phyloP scores from a whole-genome alignment of 2,113 vertebrate genomes.

The Terrapene triunguis region DNA sequence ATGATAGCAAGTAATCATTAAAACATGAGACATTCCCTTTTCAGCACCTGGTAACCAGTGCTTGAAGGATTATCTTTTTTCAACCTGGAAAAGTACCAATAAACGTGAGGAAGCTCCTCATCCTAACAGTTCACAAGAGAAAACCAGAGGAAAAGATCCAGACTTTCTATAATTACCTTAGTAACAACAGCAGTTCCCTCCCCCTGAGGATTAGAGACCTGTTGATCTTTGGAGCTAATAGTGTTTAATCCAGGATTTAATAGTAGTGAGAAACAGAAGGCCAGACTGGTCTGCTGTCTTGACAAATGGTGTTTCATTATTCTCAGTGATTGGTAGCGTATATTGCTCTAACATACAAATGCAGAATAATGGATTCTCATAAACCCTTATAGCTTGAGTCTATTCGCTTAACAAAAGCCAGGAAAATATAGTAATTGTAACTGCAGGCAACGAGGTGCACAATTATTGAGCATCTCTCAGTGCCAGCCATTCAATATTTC shows the following conservation, averaged over 20 bases:
- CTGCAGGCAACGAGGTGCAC: neutral
- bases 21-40: neutral
- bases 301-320: neutral
- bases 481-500: neutral
- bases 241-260: constrained; percentile 64
- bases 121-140: constrained; percentile 70
- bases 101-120: constrained; percentile 67
- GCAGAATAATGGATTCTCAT: neutral
- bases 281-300: neutral
- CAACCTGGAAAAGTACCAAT: constrained; percentile 53
- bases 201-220: constrained; percentile 58
- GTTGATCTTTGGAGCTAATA: constrained; percentile 55
- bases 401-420: neutral
- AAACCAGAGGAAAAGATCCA: constrained; percentile 67
- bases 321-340: neutral
- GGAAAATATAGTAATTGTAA: neutral
- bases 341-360: neutral
- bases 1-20: neutral
- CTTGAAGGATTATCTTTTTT: constrained; percentile 37
- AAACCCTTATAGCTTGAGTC: neutral
- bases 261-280: constrained; percentile 38
- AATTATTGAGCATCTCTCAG: neutral
- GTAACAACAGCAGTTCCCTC: constrained; percentile 37
- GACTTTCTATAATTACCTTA: constrained; percentile 67
- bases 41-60: constrained; percentile 6